Evolutionary conservation across 1,140 invertebrate genomes (phyloP), one percentile per base, ranked within the genome.

Genomic region (Hylaeus anthracinus): DNA sequence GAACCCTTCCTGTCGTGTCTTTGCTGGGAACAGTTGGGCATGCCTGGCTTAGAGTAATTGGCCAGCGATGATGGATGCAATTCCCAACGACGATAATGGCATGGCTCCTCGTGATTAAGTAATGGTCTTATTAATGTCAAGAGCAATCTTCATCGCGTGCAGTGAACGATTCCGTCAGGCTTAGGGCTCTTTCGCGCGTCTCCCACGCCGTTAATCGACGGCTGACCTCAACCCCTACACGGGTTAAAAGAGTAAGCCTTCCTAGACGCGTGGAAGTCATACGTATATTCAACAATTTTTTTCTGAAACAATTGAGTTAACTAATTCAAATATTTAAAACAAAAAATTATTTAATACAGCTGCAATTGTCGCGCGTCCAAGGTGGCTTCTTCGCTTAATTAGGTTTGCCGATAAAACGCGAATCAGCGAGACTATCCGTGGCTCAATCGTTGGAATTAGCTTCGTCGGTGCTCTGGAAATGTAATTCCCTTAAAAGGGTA

Each of bases 121-220:
- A 8, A 58, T n/a, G 55, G 55, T 5, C n/a, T 8, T 2, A 5
- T 58, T 15, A 58, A 60, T 60, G n/a, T 5, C 58, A 60, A 37
- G n/a, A 60, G 39, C 12, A 14, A 41, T 66, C 43, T 26, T 66
- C 4, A 15, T 60, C 15, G 55, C n/a, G 14, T 10, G 6, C 45
- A n/a, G 43, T 48, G 43, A 48, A 15, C n/a, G 5, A 65, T 43
- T 64, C 10, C 64, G 39, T 5, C 37, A n/a, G 63, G 53, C 37
- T 66, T 15, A 45, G n/a, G 37, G 4, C 37, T 9, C 37, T 53
- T 64, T 64, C 45, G 60, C 61, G 45, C 26, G 26, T 41, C 61
- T 75, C 12, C 26, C 61, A 70, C 41, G 37, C 66, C 43, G 43
- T 61, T 69, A n/a, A 39, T 48, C 55, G 43, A 70, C 14, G 58